Evolutionary conservation across 2,113 vertebrate species (phyloP).

Genomic region (Picathartes gymnocephalus): DNA sequence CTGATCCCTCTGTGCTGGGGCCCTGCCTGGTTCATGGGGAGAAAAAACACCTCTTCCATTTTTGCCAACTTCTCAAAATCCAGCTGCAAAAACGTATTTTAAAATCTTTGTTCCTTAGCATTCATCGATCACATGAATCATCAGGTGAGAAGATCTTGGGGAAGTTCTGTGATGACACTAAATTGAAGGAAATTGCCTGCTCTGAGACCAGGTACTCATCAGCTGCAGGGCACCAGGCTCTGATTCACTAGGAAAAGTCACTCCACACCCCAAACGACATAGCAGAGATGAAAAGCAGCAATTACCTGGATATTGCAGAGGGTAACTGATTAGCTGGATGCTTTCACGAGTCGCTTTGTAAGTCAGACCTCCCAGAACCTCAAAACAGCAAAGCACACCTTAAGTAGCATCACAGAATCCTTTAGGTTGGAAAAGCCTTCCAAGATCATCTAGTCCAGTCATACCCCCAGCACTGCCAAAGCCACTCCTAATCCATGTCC

Average conservation of each 20-base stretch:
- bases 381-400: background rate
- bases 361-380: background rate
- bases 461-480: background rate
- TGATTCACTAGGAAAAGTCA: background rate
- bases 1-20: background rate
- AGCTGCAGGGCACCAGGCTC: background rate
- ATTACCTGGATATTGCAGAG: background rate
- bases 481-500: background rate
- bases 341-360: background rate
- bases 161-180: background rate
- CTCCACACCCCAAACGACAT: background rate
- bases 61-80: background rate
- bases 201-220: background rate
- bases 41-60: background rate
- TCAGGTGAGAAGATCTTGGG: accelerated
- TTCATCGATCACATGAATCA: background rate
- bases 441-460: background rate
- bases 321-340: background rate
- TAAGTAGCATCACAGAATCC: background rate
- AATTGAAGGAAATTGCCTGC: background rate
- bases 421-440: background rate
- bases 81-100: background rate
- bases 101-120: background rate
- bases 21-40: background rate
- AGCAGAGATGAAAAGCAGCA: background rate